These are phyloP conservation scores for Malurus cyaneus DNA, from an alignment of 2,113 vertebrate species.

Conservation along the genomic window DNA sequence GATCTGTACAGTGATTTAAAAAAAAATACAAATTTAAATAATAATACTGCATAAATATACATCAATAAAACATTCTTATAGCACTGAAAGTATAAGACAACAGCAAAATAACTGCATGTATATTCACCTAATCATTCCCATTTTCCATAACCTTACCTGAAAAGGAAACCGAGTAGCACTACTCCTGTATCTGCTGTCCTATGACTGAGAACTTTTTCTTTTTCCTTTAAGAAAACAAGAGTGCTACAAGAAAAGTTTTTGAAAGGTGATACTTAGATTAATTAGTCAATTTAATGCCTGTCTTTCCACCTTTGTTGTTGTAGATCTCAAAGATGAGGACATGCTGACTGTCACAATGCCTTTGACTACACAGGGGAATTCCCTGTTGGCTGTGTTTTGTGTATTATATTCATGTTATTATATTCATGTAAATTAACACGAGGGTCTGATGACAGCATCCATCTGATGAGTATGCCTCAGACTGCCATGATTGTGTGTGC, in stretches of 20 bases:
- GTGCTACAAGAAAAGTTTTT: neutral
- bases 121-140: neutral
- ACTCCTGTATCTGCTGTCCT: neutral
- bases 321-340: neutral
- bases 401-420: neutral
- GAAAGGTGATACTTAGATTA: neutral
- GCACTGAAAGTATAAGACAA: neutral
- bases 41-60: neutral
- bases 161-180: neutral
- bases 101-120: neutral
- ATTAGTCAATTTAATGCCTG: neutral
- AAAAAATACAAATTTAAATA: neutral
- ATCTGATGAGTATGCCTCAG: neutral
- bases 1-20: neutral
- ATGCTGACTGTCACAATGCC: neutral
- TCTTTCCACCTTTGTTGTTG: neutral
- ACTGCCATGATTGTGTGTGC: neutral
- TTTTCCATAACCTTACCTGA: neutral
- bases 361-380: neutral
- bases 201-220: rapidly evolving
- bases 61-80: neutral
- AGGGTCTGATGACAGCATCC: neutral
- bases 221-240: neutral
- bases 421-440: neutral
- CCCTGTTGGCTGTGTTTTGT: neutral